A percentile compares a stretch with the other conserved stretches of the same genome.
Conservation (phyloP, 2,113 vertebrate genomes). For the Dipodomys ordii region DNA sequence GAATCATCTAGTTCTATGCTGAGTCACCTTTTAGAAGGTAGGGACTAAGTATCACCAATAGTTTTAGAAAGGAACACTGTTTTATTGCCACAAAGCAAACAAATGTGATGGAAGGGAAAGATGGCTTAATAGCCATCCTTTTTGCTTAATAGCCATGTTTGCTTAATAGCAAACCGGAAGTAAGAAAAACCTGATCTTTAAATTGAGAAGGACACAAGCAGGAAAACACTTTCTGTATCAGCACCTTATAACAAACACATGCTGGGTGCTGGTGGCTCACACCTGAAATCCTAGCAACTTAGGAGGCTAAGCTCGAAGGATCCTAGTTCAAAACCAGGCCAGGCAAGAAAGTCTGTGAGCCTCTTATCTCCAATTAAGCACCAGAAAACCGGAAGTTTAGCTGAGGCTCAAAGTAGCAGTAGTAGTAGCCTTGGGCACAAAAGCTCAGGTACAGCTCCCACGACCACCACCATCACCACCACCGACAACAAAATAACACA, state of each 20-base stretch:
- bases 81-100: slow-evolving; percentile 20
- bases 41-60: not conserved
- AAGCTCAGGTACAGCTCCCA: too few relatives aligned
- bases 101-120: not conserved
- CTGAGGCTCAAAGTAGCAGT: too few relatives aligned
- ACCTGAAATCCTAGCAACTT: too few relatives aligned
- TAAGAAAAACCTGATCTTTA: not conserved
- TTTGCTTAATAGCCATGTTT: too few relatives aligned
- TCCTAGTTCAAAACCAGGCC: too few relatives aligned
- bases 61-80: not conserved
- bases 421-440: too few relatives aligned
- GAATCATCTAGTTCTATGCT: not conserved
- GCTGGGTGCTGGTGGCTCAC: too few relatives aligned
- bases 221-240: not conserved
- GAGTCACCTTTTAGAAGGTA: slow-evolving; percentile 14
- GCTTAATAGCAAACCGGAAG: not conserved
- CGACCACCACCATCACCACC: too few relatives aligned
- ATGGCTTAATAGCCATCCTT: not conserved
- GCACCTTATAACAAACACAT: not conserved
- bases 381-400: too few relatives aligned
- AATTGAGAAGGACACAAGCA: not conserved
- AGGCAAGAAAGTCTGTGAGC: too few relatives aligned
- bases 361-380: too few relatives aligned
- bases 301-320: too few relatives aligned
- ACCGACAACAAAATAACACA: not conserved